Evolutionary conservation across 2,113 vertebrate genomes (phyloP), one percentile per base, ranked within the genome.

Genomic region (Stigmatopora argus): DNA sequence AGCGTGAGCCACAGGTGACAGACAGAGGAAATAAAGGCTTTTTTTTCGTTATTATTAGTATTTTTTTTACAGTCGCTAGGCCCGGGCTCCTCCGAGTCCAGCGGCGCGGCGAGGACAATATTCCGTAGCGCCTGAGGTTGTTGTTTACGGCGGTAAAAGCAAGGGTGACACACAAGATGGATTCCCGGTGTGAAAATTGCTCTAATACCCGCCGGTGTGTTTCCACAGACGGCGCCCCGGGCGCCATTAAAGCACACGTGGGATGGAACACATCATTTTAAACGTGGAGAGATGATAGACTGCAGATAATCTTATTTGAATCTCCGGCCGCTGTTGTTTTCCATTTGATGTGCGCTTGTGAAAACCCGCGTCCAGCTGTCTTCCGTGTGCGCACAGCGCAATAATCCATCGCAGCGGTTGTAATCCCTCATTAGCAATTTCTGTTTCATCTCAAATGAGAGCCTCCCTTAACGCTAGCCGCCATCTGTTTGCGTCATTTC

Each of bases 171-270:
- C 78, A 73, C 78, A 61, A 83, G 78, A 86, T 82, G 77, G 85
- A 86, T 87, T 84, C 71, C 77, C 71, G 56, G 15, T 55, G 74
- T 78, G 76, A 70, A 86, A 87, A 87, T 77, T 73, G 78, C 70
- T 79, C 65, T 75, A 78, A 81, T 82, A 78, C 77, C 78, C 65
- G 70, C 70, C 73, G 58, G 65, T 77, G 73, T 83, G 66, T 81
- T 81, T 72, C 71, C 74, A 51, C 53, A 62, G 71, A 78, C 53
- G 64, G 71, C 76, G 70, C 45, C 49, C 56, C 31, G 51, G 34
- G 56, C 63, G 73, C 64, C 53, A 51, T 74, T 76, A 72, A 79
- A 74, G 41, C 12, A 15, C 84, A 75, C 72, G 74, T 19, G 26
- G 26, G 26, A 31, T 44, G 61, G 21, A 45, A 52, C 38, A 19